phyloP scores from a whole-genome alignment of 2,797 vertebrate genomes.

The Philypnodon macrostomus region DNA sequence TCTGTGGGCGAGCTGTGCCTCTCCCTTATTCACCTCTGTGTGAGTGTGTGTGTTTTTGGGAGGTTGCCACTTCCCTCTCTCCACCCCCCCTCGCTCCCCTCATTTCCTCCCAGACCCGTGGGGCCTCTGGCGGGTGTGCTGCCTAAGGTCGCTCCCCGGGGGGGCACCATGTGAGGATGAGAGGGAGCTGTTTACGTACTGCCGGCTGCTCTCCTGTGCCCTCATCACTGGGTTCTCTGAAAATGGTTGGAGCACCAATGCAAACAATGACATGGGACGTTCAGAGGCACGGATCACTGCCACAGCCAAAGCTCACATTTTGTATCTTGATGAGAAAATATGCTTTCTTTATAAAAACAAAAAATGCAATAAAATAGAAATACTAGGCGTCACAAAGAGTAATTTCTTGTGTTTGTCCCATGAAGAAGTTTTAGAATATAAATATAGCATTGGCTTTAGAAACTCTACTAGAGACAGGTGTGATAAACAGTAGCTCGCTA shows the following conservation, averaged over 20 bases:
- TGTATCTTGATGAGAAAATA: no score
- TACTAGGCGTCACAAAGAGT: no score
- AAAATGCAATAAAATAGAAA: no score
- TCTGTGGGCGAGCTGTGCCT: slow-evolving; percentile 53
- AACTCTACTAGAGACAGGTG: no score
- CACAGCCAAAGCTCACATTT: no score
- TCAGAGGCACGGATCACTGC: no score
- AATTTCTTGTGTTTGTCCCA: no score
- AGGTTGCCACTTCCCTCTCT: slow-evolving; percentile 52
- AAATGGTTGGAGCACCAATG: slow-evolving; percentile 17
- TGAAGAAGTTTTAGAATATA: no score
- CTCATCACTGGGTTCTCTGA: slow-evolving; percentile 60
- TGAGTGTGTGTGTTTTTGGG: slow-evolving; percentile 52
- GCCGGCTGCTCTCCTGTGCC: slow-evolving; percentile 69
- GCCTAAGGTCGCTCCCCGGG: slow-evolving; percentile 47
- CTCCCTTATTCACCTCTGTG: slow-evolving; percentile 61
- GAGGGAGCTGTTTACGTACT: slow-evolving; percentile 77
- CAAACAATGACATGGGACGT: slow-evolving; percentile 20
- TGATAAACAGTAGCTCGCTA: no score
- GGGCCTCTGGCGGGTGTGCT: slow-evolving; percentile 62
- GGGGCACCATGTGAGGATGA: slow-evolving; percentile 49
- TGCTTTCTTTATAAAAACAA: no score
- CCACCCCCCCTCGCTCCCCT: slow-evolving; percentile 50
- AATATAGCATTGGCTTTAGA: no score
- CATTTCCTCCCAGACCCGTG: slow-evolving; percentile 73